Conservation (phyloP, 2,113 vertebrate genomes). For the Leucosticte australis region DNA sequence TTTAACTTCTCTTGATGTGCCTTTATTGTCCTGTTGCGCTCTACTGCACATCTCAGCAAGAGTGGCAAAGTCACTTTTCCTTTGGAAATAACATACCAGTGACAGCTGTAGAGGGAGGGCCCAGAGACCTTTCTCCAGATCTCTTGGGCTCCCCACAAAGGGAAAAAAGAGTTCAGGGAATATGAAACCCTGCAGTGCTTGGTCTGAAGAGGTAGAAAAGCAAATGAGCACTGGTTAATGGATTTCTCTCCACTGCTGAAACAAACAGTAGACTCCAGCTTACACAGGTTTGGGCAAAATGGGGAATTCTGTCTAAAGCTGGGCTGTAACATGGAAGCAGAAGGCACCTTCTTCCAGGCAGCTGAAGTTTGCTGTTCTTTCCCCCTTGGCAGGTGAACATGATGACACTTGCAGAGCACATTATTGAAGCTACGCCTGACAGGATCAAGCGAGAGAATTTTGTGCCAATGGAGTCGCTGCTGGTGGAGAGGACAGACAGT, state of each 20-base stretch:
- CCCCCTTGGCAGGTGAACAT: conserved; percentile 84
- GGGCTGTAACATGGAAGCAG: background rate
- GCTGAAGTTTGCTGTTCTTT: background rate
- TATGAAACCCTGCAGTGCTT: background rate
- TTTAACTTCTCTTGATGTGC: background rate
- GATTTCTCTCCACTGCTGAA: background rate
- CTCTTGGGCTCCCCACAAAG: background rate
- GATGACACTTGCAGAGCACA: conserved; percentile 98
- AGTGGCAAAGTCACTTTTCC: background rate
- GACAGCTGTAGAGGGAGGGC: background rate
- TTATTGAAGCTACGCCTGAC: conserved; percentile 96
- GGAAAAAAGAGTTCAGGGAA: background rate
- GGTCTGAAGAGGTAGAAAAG: background rate
- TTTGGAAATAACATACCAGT: background rate
- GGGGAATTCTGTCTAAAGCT: background rate
- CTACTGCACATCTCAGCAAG: background rate
- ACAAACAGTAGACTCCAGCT: background rate
- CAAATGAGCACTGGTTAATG: background rate
- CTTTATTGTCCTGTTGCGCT: background rate
- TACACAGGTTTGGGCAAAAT: background rate
- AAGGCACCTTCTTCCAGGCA: background rate
- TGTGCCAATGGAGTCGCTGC: conserved; percentile 79
- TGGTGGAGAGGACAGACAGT: conserved; percentile 77
- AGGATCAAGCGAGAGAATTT: conserved; percentile 97
- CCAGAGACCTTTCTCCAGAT: background rate